Conservation (phyloP, 2,113 vertebrate species). For the Heptranchias perlo region DNA sequence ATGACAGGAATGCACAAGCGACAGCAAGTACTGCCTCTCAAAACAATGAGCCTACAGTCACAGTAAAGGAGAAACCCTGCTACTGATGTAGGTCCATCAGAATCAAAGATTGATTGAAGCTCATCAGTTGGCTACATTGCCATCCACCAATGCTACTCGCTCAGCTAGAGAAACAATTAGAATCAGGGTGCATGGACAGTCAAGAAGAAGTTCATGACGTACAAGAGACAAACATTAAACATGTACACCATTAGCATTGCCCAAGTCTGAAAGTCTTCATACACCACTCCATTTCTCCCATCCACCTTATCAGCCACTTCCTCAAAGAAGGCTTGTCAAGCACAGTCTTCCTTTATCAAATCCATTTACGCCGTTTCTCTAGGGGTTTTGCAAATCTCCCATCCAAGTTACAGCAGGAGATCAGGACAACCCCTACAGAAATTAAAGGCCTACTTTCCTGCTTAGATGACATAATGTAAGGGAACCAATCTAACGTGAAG, state of each 20-base stretch:
- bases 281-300: neutral
- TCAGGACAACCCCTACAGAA: neutral
- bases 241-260: neutral
- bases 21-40: neutral
- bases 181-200: neutral
- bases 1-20: neutral
- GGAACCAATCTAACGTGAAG: neutral
- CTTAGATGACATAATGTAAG: neutral
- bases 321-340: neutral
- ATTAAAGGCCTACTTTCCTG: neutral
- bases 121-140: neutral
- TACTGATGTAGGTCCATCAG: neutral
- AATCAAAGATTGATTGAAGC: neutral
- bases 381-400: neutral
- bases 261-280: neutral
- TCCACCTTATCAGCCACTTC: neutral
- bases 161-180: neutral
- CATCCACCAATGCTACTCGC: neutral
- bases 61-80: neutral
- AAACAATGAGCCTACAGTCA: neutral
- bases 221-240: neutral
- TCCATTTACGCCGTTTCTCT: neutral
- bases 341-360: neutral
- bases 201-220: neutral
- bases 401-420: neutral